phyloP scores from a whole-genome alignment of 2,888 invertebrate genomes.

The Trichopria drosophilae region DNA sequence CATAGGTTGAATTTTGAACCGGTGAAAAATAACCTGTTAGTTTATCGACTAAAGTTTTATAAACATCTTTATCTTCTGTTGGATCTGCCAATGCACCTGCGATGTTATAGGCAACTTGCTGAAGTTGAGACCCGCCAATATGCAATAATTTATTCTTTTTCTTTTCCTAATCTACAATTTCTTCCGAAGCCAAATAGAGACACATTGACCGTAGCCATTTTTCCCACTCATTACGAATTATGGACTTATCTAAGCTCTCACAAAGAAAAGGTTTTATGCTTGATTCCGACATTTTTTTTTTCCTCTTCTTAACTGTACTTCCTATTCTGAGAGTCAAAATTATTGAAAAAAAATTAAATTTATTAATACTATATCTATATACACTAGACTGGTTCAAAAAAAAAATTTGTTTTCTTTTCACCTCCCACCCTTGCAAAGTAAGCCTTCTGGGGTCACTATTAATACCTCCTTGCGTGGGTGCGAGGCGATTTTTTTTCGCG shows the following conservation, averaged over 20 bases:
- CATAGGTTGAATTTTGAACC: constrained; percentile 43
- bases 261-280: constrained; percentile 4
- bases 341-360: too few species aligned
- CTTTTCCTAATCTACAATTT: neutral
- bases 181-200: neutral
- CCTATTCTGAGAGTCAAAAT: too few species aligned
- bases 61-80: constrained; percentile 32
- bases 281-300: constrained; percentile 2
- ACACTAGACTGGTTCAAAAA: too few species aligned
- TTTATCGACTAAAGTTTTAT: constrained; percentile 36
- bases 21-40: constrained; percentile 44
- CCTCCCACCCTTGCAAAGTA: too few species aligned
- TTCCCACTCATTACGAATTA: constrained; percentile 6
- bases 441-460: too few species aligned
- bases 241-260: neutral
- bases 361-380: too few species aligned
- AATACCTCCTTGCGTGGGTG: too few species aligned
- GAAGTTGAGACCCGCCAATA: constrained; percentile 13
- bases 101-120: constrained; percentile 18
- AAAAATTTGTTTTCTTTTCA: too few species aligned
- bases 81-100: constrained; percentile 4
- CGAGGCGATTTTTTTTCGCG: too few species aligned
- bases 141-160: constrained; percentile 9
- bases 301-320: too few species aligned
- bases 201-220: constrained; percentile 6